Percentiles rank a stretch among this genome's conserved stretches.
These are phyloP conservation scores for Aphaenogaster ashmeadi DNA, from an alignment of 1,140 invertebrate genomes.

Conservation along the genomic window DNA sequence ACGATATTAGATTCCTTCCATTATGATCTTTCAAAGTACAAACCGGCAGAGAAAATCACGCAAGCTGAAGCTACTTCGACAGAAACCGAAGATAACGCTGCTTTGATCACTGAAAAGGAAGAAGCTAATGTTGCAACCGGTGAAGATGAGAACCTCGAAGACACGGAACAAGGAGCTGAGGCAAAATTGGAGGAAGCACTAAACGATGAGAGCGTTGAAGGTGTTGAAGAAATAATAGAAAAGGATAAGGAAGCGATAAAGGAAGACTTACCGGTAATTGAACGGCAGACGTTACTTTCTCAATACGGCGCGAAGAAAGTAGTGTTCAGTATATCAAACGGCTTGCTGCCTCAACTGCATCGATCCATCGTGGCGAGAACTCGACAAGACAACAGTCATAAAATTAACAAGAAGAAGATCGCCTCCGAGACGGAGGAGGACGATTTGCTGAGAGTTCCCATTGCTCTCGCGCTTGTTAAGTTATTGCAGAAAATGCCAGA, in stretches of 20 bases:
- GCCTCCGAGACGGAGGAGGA: constrained; percentile 93
- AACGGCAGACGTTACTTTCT: constrained; percentile 89
- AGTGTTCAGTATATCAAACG: constrained; percentile 87
- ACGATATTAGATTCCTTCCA: constrained; percentile 97
- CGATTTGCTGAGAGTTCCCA: constrained; percentile 96
- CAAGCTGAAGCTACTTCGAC: not conserved
- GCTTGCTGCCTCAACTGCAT: constrained; percentile 90
- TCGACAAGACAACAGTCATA: constrained; percentile 93
- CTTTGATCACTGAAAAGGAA: constrained; percentile 72
- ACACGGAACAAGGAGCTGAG: constrained; percentile 73
- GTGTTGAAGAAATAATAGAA: constrained; percentile 76
- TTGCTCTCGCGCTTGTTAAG: constrained; percentile 97
- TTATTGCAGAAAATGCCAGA: constrained; percentile 95
- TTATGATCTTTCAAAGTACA: constrained; percentile 93
- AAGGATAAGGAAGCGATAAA: constrained; percentile 65
- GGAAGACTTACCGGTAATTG: constrained; percentile 84
- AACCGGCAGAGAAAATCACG: constrained; percentile 72
- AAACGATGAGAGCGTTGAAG: constrained; percentile 70
- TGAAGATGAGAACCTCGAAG: constrained; percentile 79
- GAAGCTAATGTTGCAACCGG: constrained; percentile 76
- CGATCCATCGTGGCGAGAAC: constrained; percentile 91
- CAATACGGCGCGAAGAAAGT: constrained; percentile 92
- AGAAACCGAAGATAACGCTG: not conserved
- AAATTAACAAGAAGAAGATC: constrained; percentile 91
- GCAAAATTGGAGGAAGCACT: constrained; percentile 81